Conservation (phyloP, 2,888 invertebrate genomes). For the Drosophila mayaguana region DNA sequence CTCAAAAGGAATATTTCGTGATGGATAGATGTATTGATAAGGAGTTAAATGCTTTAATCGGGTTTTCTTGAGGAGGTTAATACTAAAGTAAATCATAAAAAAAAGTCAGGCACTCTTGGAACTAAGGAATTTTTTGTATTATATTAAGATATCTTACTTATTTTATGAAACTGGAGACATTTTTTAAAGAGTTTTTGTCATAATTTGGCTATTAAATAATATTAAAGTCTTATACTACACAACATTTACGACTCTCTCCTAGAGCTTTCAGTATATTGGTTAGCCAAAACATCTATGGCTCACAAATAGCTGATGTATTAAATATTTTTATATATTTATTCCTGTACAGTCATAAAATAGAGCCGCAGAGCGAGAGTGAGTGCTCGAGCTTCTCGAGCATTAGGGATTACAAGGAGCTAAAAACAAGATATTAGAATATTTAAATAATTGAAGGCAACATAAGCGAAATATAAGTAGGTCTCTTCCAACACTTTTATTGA, state of each 20-base stretch:
- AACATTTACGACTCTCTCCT: neutral
- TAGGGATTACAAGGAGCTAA: neutral
- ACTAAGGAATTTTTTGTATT: no score
- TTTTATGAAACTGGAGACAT: no score
- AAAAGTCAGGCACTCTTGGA: no score
- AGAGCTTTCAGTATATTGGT: neutral
- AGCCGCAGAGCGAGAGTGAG: neutral
- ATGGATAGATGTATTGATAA: no score
- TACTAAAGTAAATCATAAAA: no score
- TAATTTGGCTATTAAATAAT: no score
- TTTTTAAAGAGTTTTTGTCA: no score
- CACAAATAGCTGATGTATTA: neutral
- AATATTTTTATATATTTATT: neutral
- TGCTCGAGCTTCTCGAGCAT: no score
- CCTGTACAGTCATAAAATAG: neutral
- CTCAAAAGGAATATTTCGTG: neutral
- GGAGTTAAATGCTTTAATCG: neutral
- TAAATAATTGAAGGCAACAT: neutral
- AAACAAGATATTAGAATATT: neutral
- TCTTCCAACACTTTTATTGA: conserved; percentile 24
- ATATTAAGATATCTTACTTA: no score
- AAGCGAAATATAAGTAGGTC: conserved; percentile 6
- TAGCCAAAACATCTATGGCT: neutral
- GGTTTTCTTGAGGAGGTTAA: no score
- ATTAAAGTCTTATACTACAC: no score